Conservation (phyloP, 2,113 vertebrate species). For the Lamprotornis superbus region DNA sequence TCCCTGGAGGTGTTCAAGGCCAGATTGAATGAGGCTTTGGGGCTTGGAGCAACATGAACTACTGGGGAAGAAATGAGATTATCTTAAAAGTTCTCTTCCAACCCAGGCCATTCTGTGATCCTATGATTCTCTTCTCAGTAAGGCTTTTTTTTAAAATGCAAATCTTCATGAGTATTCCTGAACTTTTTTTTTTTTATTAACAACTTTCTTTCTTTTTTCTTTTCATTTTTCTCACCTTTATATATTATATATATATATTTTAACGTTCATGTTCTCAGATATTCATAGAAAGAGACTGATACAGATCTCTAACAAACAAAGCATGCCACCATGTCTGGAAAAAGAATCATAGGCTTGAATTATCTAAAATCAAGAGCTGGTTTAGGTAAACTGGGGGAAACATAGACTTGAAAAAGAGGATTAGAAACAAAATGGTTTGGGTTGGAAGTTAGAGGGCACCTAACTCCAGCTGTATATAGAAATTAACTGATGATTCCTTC, state of each 20-base stretch:
- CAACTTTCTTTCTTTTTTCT: accelerated
- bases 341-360: background rate
- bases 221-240: background rate
- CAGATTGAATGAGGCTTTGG: background rate
- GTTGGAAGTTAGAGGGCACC: background rate
- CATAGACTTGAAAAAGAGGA: background rate
- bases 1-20: background rate
- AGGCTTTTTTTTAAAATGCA: too few relatives aligned
- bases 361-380: background rate
- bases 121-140: background rate
- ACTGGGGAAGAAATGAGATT: background rate
- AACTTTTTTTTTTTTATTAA: background rate
- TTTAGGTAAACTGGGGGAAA: background rate
- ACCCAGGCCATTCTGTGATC: background rate
- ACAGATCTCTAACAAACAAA: background rate
- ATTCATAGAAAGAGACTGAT: background rate
- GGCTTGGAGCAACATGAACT: background rate
- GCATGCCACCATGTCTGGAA: background rate
- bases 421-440: background rate
- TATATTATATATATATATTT: background rate
- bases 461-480: background rate
- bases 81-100: background rate
- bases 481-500: background rate
- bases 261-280: too few relatives aligned
- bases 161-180: background rate